These are phyloP conservation scores for Nycticryphes semicollaris DNA, from an alignment of 2,113 vertebrate genomes.

Conservation along the genomic window DNA sequence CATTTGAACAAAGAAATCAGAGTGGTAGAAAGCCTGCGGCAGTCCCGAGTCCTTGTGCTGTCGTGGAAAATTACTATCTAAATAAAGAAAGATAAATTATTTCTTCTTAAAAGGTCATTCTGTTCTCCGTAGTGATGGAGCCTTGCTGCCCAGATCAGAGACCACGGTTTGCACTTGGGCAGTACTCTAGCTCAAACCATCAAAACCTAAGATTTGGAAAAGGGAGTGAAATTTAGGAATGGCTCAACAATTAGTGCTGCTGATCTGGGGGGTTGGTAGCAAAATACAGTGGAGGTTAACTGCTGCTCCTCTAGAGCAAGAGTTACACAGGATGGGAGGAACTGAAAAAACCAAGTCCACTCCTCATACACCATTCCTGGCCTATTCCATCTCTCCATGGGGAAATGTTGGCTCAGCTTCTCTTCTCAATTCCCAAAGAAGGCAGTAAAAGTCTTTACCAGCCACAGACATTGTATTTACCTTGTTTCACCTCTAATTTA, in stretches of 20 bases:
- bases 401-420: neutral
- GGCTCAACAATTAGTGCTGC: neutral
- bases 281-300: neutral
- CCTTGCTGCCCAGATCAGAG: neutral
- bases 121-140: neutral
- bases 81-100: neutral
- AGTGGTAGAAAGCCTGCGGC: neutral
- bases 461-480: neutral
- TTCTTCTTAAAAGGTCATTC: conserved; percentile 2
- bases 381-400: neutral
- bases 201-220: neutral
- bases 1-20: neutral
- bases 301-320: neutral
- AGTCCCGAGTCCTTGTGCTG: neutral
- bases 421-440: neutral
- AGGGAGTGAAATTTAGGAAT: neutral
- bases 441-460: neutral
- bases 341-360: neutral
- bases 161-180: neutral
- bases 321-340: neutral
- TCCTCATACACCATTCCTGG: neutral
- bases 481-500: neutral
- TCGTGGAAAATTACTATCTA: neutral
- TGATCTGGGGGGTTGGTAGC: neutral
- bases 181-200: neutral